phyloP scores from a whole-genome alignment of 2,113 vertebrate genomes.

The Corynorhinus townsendii region DNA sequence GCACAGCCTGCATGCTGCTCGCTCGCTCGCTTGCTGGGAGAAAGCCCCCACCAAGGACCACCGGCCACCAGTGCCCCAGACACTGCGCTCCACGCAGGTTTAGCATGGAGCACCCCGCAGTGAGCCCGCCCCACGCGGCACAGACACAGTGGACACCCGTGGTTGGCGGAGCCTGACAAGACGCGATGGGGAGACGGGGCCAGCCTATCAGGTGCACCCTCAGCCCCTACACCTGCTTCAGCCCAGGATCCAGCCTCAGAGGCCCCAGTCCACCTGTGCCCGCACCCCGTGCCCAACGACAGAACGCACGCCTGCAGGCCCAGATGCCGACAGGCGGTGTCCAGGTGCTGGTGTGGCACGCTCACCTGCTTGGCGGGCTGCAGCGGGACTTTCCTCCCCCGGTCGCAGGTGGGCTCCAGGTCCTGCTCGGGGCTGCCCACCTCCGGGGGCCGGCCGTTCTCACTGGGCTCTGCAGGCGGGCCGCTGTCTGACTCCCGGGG shows the following conservation, averaged over 20 bases:
- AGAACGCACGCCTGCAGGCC: background rate
- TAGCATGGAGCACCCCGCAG: background rate
- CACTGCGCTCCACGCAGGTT: rapidly evolving
- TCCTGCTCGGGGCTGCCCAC: constrained; percentile 85
- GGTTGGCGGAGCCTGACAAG: constrained; percentile 68
- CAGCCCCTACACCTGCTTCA: background rate
- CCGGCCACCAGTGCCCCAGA: background rate
- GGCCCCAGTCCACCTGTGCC: background rate
- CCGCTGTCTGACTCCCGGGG: constrained; percentile 89
- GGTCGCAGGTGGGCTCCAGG: constrained; percentile 88
- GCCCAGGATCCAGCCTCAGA: background rate
- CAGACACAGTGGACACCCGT: background rate
- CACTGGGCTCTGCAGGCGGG: constrained; percentile 86
- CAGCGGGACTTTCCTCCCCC: constrained; percentile 90
- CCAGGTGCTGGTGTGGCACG: background rate
- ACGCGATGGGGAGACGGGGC: constrained; percentile 63
- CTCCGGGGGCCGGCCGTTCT: constrained; percentile 89
- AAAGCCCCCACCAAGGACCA: background rate
- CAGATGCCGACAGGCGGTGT: background rate
- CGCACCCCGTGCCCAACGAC: background rate
- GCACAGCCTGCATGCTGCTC: background rate
- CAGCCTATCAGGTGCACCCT: constrained; percentile 33
- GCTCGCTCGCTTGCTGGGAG: background rate
- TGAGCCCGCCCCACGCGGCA: background rate
- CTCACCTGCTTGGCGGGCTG: constrained; percentile 94